Evolutionary conservation across 2,888 invertebrate species (phyloP).

Genomic region (Eupelmus urozonus): DNA sequence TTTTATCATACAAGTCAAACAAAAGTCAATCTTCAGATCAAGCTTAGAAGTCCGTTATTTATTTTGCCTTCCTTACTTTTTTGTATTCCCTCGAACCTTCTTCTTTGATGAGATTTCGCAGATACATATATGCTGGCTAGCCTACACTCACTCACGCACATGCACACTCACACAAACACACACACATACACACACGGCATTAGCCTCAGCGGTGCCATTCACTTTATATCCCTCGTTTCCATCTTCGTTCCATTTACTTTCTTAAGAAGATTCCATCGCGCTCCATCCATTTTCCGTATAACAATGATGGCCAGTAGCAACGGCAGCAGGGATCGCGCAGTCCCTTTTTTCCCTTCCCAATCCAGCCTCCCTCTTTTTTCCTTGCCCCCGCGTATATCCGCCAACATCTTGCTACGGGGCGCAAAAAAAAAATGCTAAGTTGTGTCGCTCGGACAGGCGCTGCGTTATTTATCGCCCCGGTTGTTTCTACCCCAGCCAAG

Average conservation of each 20-base stretch:
- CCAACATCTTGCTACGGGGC: conserved; percentile 46
- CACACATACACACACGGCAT: conserved; percentile 4
- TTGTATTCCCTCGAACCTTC: conserved; percentile 2
- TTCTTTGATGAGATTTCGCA: conserved; percentile 43
- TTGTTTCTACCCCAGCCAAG: conserved; percentile 39
- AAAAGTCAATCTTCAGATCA: conserved; percentile 22
- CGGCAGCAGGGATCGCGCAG: neutral
- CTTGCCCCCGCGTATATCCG: conserved; percentile 32
- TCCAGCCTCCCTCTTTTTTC: conserved; percentile 25
- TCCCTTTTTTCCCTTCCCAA: conserved; percentile 32
- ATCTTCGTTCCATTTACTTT: conserved; percentile 68
- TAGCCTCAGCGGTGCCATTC: conserved; percentile 61
- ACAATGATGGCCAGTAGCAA: conserved; percentile 64
- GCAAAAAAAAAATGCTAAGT: conserved; percentile 65
- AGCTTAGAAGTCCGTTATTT: neutral
- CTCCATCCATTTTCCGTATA: conserved; percentile 65
- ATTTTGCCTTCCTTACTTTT: neutral
- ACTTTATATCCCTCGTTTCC: conserved; percentile 67
- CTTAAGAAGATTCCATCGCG: conserved; percentile 67
- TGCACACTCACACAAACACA: neutral
- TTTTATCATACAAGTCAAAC: neutral
- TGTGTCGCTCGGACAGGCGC: neutral
- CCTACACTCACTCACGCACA: neutral
- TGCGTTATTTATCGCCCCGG: conserved; percentile 66
- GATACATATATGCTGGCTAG: conserved; percentile 3